phyloP scores from a whole-genome alignment of 1,140 invertebrate species.

The Anadara kagoshimensis region DNA sequence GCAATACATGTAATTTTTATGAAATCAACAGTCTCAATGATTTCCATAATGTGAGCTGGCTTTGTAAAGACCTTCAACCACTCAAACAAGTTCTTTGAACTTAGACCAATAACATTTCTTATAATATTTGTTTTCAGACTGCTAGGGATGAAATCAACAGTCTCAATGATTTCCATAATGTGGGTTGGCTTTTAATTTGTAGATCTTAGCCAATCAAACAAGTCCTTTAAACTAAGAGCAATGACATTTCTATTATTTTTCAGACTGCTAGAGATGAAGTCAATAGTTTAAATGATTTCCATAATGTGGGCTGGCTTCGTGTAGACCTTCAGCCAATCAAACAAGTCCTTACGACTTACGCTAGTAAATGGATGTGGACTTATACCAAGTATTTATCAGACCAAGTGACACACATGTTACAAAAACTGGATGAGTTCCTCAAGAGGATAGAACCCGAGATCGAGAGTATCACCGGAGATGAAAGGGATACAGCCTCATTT shows the following conservation, averaged over 20 bases:
- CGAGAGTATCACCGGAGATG: constrained; percentile 73
- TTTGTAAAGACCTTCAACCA: constrained; percentile 71
- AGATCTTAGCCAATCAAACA: no score
- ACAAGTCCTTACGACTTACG: constrained; percentile 72
- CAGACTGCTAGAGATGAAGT: constrained; percentile 70
- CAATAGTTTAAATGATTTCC: constrained; percentile 60
- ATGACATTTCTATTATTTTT: neutral
- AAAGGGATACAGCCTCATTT: constrained; percentile 73
- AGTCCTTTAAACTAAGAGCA: neutral
- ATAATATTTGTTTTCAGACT: no score
- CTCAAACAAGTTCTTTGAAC: constrained; percentile 74
- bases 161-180: neutral
- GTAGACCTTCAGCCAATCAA: constrained; percentile 72
- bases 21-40: constrained; percentile 65
- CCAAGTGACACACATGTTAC: constrained; percentile 70
- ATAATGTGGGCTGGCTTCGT: constrained; percentile 71
- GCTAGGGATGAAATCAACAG: neutral
- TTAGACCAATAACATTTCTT: no score
- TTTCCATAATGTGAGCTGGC: constrained; percentile 69
- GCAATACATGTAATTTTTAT: no score
- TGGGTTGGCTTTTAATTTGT: no score
- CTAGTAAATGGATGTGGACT: constrained; percentile 74
- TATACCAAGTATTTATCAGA: constrained; percentile 73
- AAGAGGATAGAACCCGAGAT: constrained; percentile 73
- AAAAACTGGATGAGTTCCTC: constrained; percentile 69